phyloP scores from a whole-genome alignment of 1,140 invertebrate species.

The Caenorhabditis inopinata region DNA sequence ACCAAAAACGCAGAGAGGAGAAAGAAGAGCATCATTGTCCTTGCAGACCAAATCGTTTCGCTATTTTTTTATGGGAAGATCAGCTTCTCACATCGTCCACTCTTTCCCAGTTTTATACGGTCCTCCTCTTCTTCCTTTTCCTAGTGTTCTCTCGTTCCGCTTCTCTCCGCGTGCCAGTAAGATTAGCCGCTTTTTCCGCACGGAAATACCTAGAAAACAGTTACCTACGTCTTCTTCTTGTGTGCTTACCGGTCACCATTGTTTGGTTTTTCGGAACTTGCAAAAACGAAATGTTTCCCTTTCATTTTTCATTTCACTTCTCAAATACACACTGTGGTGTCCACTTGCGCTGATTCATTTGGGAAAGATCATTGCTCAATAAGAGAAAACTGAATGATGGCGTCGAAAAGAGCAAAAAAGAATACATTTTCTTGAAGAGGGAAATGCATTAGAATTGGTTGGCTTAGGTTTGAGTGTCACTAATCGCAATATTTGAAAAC shows the following conservation, averaged over 20 bases:
- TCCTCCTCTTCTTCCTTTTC: background rate
- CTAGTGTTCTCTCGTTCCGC: no score
- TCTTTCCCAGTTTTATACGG: background rate
- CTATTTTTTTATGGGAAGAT: no score
- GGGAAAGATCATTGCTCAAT: constrained; percentile 22
- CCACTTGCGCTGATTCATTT: background rate
- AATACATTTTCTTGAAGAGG: no score
- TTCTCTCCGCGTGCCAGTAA: background rate
- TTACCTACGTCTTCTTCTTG: no score
- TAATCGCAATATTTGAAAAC: no score
- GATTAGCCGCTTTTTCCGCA: constrained; percentile 4
- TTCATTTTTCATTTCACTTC: no score
- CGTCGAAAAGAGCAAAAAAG: no score
- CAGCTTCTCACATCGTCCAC: background rate
- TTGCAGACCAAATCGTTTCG: no score
- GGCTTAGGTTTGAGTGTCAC: no score
- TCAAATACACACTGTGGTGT: background rate
- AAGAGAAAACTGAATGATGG: no score
- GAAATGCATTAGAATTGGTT: no score
- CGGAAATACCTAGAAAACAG: background rate
- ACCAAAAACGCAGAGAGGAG: background rate
- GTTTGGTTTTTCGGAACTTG: background rate
- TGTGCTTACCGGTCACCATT: background rate
- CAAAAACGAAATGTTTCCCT: background rate
- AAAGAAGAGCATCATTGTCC: no score